These are phyloP conservation scores for Napeogenes inachia DNA, from an alignment of 2,888 invertebrate species.

Conservation along the genomic window DNA sequence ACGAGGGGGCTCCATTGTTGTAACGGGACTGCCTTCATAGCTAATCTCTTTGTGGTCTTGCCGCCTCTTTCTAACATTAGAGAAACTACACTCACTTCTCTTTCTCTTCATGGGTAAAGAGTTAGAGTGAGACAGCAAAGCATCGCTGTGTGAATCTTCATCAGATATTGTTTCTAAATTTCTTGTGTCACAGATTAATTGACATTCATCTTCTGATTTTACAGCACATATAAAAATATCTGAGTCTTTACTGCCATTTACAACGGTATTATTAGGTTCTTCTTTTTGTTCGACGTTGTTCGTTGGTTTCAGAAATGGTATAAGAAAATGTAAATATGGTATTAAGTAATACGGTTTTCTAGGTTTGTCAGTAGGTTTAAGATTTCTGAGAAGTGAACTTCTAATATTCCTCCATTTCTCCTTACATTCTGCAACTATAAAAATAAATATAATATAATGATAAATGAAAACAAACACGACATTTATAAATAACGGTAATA, in stretches of 20 bases:
- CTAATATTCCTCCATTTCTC: constrained; percentile 8
- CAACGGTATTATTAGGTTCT: constrained; percentile 14
- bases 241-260: constrained; percentile 12
- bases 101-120: constrained; percentile 13
- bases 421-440: constrained; percentile 7
- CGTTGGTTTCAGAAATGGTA: constrained; percentile 41
- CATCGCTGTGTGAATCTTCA: constrained; percentile 7
- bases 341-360: constrained; percentile 6
- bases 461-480: neutral
- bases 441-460: neutral
- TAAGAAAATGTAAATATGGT: constrained; percentile 33
- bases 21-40: constrained; percentile 7
- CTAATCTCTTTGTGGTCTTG: constrained; percentile 4
- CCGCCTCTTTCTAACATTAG: constrained; percentile 9
- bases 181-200: neutral
- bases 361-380: constrained; percentile 5
- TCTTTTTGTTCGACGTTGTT: constrained; percentile 17
- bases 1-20: constrained; percentile 16
- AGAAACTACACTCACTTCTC: neutral
- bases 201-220: constrained; percentile 21
- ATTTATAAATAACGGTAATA: neutral
- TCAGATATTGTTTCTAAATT: constrained; percentile 4
- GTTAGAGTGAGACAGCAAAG: constrained; percentile 9
- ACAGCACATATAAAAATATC: constrained; percentile 23
- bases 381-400: constrained; percentile 7